A percentile compares a stretch with the other conserved stretches of the same genome.
phyloP scores from a whole-genome alignment of 2,113 vertebrate species.

The Mormyrus lacerda region DNA sequence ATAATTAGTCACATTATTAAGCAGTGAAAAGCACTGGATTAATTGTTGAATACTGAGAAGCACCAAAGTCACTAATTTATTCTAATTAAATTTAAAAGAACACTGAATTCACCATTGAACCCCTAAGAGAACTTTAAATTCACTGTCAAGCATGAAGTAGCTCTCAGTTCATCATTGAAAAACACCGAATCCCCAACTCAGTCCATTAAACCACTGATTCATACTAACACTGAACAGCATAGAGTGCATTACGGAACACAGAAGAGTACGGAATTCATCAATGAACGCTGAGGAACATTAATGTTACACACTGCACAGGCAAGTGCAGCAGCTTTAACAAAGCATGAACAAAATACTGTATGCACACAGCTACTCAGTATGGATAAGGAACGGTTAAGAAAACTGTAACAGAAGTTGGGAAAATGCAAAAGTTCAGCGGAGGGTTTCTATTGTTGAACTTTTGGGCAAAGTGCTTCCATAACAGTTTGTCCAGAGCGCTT shows the following conservation, averaged over 20 bases:
- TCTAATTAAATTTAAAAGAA: neutral
- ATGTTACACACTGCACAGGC: neutral
- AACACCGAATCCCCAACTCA: neutral
- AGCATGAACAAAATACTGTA: neutral
- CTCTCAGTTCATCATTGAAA: neutral
- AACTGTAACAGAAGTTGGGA: neutral
- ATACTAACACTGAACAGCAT: neutral
- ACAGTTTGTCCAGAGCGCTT: neutral
- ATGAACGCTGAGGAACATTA: neutral
- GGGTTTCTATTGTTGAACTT: neutral
- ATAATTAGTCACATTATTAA: neutral
- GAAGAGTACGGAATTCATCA: neutral
- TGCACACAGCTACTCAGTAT: neutral
- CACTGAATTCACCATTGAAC: neutral
- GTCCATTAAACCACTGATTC: neutral
- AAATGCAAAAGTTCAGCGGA: neutral
- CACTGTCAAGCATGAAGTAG: neutral
- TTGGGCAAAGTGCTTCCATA: neutral
- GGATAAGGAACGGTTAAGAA: neutral
- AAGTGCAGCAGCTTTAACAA: neutral
- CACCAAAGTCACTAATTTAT: neutral
- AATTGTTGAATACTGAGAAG: neutral
- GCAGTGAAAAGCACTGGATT: neutral
- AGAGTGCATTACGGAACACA: neutral
- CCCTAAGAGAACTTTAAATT: neutral